Evolutionary conservation across 2,888 invertebrate genomes (phyloP), one percentile per base, ranked within the genome.

Genomic region (Galerucella pusilla): DNA sequence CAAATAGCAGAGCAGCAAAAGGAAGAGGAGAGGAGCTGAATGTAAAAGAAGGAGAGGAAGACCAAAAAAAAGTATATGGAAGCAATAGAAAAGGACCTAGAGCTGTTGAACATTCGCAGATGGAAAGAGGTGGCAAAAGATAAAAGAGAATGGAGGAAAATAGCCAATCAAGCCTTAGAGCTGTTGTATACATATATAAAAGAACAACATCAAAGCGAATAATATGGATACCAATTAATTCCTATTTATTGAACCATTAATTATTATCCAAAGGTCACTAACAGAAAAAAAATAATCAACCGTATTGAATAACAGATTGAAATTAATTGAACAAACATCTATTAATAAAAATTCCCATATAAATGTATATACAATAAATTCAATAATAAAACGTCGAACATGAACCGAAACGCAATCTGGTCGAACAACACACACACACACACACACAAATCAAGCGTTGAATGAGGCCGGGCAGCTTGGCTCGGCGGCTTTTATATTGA

Each of bases 321-420:
- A 57, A 57, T 57, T 16, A 57, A 57, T 57, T 57, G n/a, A 57
- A 57, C 57, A 20, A 57, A 16, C 57, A 35, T 14, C 28, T 46
- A 63, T 46, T 65, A 65, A 46, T 65, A 65, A 65, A 46, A 65
- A 46, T 65, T 65, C 46, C 49, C 46, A n/a, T n/a, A n/a, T n/a
- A n/a, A n/a, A n/a, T n/a, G n/a, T n/a, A 46, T 65, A 46, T 20
- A 65, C 64, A 65, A 61, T 61, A 35, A 65, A 65, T 65, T 65
- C 9, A 14, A 20, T 65, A 65, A 65, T 65, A 65, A 65, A 65
- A 65, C 45, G 45, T 54, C 65, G 65, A 45, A 52, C 77, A 82
- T 45, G 71, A 71, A 85, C 83, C 54, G 80, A 83, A 85, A 84
- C 84, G 83, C 84, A 85, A 83, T 85, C 82, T 85, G 84, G 84